These are phyloP conservation scores for Tyrophagus putrescentiae DNA, from an alignment of 1,140 invertebrate species.

Conservation along the genomic window DNA sequence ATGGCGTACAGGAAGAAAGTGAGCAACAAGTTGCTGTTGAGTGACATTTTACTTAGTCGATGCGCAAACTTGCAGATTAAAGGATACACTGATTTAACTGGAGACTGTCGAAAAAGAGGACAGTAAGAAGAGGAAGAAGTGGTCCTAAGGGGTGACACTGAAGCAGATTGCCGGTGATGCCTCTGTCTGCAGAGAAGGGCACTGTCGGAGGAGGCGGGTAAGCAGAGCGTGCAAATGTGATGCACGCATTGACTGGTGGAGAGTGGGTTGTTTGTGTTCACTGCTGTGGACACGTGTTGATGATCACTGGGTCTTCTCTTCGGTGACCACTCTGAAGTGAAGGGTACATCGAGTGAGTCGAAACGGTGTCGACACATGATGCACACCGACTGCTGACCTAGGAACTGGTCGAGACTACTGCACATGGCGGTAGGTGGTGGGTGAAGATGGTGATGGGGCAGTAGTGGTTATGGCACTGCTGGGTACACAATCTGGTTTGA, in stretches of 20 bases:
- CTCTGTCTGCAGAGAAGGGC: background rate
- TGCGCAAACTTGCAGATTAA: background rate
- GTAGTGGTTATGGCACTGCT: background rate
- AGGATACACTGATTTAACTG: background rate
- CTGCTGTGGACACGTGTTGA: background rate
- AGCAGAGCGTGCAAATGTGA: background rate
- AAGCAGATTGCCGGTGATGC: background rate
- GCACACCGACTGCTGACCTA: slow-evolving; percentile 1
- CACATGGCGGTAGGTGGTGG: background rate
- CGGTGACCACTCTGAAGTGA: too few species aligned
- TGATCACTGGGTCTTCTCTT: too few species aligned
- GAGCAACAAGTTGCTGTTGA: slow-evolving; percentile 32
- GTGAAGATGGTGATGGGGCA: background rate
- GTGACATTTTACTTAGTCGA: background rate
- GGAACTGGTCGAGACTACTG: background rate
- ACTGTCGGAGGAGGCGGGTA: slow-evolving; percentile 1
- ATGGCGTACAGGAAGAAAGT: background rate
- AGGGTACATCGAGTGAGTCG: too few species aligned
- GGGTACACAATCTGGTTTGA: background rate
- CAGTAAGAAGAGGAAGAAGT: background rate
- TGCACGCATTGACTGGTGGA: background rate
- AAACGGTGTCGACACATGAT: background rate
- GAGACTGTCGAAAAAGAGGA: too few species aligned
- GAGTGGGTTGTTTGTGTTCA: background rate
- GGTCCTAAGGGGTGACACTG: too few species aligned